Base-by-base conservation (phyloP, 2,797 vertebrate species). In the Myotis planiceps region DNA sequence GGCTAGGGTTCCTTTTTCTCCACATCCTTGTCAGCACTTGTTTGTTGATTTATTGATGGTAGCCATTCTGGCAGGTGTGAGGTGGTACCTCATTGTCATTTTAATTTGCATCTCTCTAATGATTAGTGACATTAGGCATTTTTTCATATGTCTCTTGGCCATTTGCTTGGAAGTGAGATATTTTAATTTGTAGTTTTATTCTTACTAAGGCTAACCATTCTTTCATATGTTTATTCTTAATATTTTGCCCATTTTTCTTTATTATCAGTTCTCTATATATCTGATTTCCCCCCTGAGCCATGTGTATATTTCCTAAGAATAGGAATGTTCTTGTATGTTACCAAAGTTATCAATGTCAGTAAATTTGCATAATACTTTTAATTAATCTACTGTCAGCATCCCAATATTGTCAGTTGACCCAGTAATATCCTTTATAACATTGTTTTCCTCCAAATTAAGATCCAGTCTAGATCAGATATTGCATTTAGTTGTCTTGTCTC, bases 181-280 rank as follows among this genome's bases (percentile, higher is more conserved):
- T 45, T 92, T 84, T 72, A 74, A 51, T 94, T 88, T 89, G 32
- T 4, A 74, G 32, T 88, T 68, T 74, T 79, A 74, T 51, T 72
- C 29, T 90, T 66, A 66, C 34, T 71, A 37, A 60, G 25, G 5
- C 10, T 78, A 47, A 60, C 18, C 9, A 53, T 37, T 78, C 3
- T 72, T 90, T 83, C 21, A 55, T 78, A 55, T 82, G 47, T 55
- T 82, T 58, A 76, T 66, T 81, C 69, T 74, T 82, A 84, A 68
- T 18, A 79, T 60, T 66, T 63, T 84, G 14, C 47, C 27, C 13
- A 45, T 58, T 74, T 96, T 76, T 76, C 29, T 68, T 71, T 84
- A 42, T 74, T 58, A 79, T 65, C 4, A 49, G 6, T 78, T 66
- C 39, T 66, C 23, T 69, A 47, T 39, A n/a, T 51, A 34, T 42